These are phyloP conservation scores for Saguinus imperator DNA, from an alignment of 2,113 vertebrate genomes.

Conservation along the genomic window DNA sequence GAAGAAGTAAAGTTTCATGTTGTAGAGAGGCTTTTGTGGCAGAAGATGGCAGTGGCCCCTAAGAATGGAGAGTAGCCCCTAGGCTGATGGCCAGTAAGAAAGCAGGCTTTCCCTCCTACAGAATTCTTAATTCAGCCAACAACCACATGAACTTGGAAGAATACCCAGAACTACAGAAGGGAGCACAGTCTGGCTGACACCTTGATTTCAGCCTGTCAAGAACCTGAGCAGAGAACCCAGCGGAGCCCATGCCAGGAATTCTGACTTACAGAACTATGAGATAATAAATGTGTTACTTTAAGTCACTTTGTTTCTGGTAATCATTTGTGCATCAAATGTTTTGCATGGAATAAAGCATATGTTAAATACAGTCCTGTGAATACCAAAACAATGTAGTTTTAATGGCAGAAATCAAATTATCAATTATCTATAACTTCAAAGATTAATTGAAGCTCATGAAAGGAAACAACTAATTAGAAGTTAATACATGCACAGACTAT, in stretches of 20 bases:
- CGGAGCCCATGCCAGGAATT: not conserved
- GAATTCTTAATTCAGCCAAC: not conserved
- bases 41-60: not conserved
- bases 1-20: not conserved
- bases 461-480: not conserved
- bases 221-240: not conserved
- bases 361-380: not conserved
- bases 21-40: not conserved
- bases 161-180: not conserved
- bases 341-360: not conserved
- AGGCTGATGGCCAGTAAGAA: not conserved
- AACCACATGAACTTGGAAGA: not conserved
- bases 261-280: not conserved
- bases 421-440: not conserved
- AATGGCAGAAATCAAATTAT: not conserved
- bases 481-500: not conserved
- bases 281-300: not conserved
- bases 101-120: not conserved
- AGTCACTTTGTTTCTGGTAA: not conserved
- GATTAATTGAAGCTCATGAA: constrained; percentile 7
- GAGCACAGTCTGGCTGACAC: not conserved
- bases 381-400: not conserved
- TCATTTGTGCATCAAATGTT: not conserved
- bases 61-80: not conserved
- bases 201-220: not conserved